Conservation (phyloP, 2,888 invertebrate genomes). For the Cephonodes hylas region DNA sequence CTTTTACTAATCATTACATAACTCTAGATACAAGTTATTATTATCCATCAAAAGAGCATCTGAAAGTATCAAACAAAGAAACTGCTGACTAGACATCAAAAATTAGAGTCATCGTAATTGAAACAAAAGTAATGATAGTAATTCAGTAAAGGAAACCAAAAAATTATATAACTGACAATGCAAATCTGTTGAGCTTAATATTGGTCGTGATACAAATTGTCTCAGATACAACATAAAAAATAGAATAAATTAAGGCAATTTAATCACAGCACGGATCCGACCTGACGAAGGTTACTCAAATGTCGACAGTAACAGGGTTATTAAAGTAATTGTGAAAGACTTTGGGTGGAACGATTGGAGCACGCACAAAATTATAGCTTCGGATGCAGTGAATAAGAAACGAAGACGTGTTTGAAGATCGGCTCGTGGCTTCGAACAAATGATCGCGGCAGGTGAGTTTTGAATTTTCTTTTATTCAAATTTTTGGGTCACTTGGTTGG, state of each 20-base stretch:
- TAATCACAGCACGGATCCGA: conserved; percentile 41
- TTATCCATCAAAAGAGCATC: not conserved
- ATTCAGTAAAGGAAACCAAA: not conserved
- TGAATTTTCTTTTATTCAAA: not conserved
- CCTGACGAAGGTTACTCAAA: conserved; percentile 54
- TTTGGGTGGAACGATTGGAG: conserved; percentile 1
- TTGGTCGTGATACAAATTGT: too few relatives aligned
- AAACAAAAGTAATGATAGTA: conserved; percentile 1
- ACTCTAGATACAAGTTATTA: not conserved
- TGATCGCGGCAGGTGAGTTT: not conserved
- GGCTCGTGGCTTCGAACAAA: not conserved
- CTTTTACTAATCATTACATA: not conserved
- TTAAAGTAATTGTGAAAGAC: conserved; percentile 34
- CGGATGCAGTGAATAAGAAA: not conserved
- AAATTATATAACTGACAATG: not conserved
- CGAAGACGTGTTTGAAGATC: not conserved
- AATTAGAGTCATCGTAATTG: not conserved
- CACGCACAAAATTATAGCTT: not conserved
- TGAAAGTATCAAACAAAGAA: conserved; percentile 9
- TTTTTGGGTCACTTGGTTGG: not conserved
- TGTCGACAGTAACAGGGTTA: conserved; percentile 31
- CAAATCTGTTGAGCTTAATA: conserved; percentile 15
- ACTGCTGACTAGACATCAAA: conserved; percentile 1
- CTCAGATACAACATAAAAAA: conserved; percentile 2
- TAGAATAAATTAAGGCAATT: conserved; percentile 23